Evolutionary conservation across 2,888 invertebrate genomes (phyloP).

Genomic region (Epistrophe grossulariae): DNA sequence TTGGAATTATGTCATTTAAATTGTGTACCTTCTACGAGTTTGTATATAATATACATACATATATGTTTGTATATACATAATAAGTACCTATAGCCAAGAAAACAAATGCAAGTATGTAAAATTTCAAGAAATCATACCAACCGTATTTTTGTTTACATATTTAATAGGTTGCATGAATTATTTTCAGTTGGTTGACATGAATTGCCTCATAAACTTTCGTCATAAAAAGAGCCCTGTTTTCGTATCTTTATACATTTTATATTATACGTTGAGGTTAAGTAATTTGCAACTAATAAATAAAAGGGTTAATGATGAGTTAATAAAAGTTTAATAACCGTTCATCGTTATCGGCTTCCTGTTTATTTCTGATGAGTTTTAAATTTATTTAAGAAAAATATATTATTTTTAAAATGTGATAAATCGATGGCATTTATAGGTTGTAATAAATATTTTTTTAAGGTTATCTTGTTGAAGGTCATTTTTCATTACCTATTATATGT

Average conservation of each 20-base stretch:
- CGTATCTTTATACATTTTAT: not conserved
- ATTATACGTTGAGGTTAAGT: slow-evolving; percentile 13
- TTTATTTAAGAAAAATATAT: not conserved
- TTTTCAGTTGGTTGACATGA: not conserved
- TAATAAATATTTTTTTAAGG: not conserved
- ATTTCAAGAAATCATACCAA: not conserved
- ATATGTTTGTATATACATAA: too few relatives aligned
- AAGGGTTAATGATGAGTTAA: not conserved
- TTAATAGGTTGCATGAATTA: not conserved
- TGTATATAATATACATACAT: not conserved
- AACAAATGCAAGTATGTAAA: not conserved
- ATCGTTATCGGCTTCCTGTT: slow-evolving; percentile 17
- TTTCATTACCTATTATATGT: not conserved
- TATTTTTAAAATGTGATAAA: not conserved
- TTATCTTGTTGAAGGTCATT: not conserved
- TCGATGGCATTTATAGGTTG: not conserved
- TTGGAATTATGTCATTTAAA: not conserved
- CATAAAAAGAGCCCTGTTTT: slow-evolving; percentile 9
- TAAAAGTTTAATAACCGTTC: slow-evolving; percentile 10
- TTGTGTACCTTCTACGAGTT: not conserved
- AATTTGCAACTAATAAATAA: slow-evolving; percentile 7
- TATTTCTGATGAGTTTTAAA: not conserved
- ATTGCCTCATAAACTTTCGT: slow-evolving; percentile 15
- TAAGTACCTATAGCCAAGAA: not conserved
- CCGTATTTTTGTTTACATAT: not conserved